Evolutionary conservation across 1,140 invertebrate genomes (phyloP).

Genomic region (Conus ventricosus): DNA sequence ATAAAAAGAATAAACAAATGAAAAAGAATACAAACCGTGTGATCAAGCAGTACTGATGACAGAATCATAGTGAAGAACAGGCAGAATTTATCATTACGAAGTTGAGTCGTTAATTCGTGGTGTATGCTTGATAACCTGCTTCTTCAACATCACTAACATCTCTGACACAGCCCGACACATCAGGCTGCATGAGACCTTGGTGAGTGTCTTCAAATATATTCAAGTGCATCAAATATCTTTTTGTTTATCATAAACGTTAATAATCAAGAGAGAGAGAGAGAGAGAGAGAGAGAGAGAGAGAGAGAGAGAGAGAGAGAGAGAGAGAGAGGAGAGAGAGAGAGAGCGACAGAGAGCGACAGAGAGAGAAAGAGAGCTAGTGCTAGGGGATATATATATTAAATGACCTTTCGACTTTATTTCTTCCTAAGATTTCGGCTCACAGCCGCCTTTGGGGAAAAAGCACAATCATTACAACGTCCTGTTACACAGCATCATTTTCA

Average conservation of each 20-base stretch:
- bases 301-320: neutral
- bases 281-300: neutral
- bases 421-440: neutral
- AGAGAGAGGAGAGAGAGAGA: too few relatives aligned
- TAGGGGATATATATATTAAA: neutral
- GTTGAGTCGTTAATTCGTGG: neutral
- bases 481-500: neutral
- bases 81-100: neutral
- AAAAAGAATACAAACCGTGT: too few relatives aligned
- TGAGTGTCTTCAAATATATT: neutral
- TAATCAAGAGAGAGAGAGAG: neutral
- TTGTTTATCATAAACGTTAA: neutral
- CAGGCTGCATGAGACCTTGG: neutral
- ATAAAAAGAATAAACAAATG: too few relatives aligned
- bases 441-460: neutral
- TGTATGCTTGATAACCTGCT: neutral
- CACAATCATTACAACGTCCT: neutral
- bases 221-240: neutral
- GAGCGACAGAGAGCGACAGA: too few relatives aligned
- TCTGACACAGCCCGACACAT: neutral
- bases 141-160: neutral
- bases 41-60: too few relatives aligned
- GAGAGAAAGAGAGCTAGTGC: neutral
- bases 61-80: neutral
- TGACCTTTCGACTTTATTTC: neutral